phyloP scores from a whole-genome alignment of 1,140 invertebrate genomes.

The Sweltsa coloradensis region DNA sequence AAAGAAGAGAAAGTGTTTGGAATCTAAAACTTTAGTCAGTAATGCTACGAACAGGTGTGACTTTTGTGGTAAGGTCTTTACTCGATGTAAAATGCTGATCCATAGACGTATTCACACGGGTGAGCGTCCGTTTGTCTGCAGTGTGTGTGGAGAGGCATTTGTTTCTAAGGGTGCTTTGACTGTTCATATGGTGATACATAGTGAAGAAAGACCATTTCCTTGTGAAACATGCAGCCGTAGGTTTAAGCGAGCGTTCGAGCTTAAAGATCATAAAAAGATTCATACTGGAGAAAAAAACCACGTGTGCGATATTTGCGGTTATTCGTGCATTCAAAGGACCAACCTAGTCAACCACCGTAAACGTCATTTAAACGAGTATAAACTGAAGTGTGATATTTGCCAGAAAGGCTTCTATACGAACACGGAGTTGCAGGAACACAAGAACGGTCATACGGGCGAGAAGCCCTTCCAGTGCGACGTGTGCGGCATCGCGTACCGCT shows the following conservation, averaged over 20 bases:
- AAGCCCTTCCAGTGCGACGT: constrained; percentile 64
- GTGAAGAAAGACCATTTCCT: constrained; percentile 31
- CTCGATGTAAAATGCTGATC: constrained; percentile 14
- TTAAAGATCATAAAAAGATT: constrained; percentile 29
- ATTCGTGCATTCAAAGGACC: constrained; percentile 21
- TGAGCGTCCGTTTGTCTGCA: constrained; percentile 47
- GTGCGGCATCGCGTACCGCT: constrained; percentile 42
- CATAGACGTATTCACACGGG: constrained; percentile 51
- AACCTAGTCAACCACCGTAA: constrained; percentile 22
- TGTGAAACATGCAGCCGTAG: constrained; percentile 33
- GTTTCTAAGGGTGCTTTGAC: constrained; percentile 29
- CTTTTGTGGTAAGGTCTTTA: constrained; percentile 50
- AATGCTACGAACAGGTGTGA: constrained; percentile 10
- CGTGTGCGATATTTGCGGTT: constrained; percentile 24
- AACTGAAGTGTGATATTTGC: constrained; percentile 20
- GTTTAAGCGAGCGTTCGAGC: constrained; percentile 33
- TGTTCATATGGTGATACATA: constrained; percentile 36
- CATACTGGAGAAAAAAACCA: constrained; percentile 24
- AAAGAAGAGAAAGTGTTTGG: too few relatives aligned
- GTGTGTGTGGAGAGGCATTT: constrained; percentile 40
- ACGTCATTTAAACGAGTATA: constrained; percentile 21
- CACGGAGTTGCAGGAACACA: constrained; percentile 43
- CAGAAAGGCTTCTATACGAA: constrained; percentile 31
- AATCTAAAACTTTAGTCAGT: too few relatives aligned
- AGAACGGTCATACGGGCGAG: constrained; percentile 47